Base-by-base conservation (phyloP, 2,888 invertebrate genomes). In the Xylophagus ater region DNA sequence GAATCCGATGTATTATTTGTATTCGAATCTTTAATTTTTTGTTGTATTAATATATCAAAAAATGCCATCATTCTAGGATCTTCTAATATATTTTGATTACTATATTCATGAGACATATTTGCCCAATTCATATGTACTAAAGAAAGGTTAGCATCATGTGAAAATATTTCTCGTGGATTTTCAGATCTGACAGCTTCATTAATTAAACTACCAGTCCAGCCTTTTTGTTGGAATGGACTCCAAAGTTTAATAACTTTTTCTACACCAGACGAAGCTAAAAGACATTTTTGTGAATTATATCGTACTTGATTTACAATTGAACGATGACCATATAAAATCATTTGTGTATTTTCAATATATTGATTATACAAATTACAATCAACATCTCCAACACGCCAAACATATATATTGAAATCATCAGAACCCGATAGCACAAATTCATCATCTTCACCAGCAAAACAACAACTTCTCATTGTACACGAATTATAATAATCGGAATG, bases 271-370 rank as follows among this genome's bases (percentile, higher is more conserved):
- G 94, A 92, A 2, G 90, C 88, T 34, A 96, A 74, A 25, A 92
- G 65, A 54, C 87, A 83, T 59, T 84, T 85, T 29, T 82, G 73
- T 32, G 76, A 75, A 60, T 92, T 90, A 62, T 85, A 96, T 14
- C 93, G 76, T 32, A 94, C 90, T 71, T 96, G 94, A 64, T 96
- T 96, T 3, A 94, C 94, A 44, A 96, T 94, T 0, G 94, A 94
- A 35, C 94, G 73, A 62, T 96, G 96, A 0, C 94, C 94, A 45
- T 77, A 77, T 4, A 96, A 65, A 19, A 92, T 78, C 61, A 90
- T 72, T 54, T 89, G 88, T 1, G 88, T 82, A 8, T 71, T 67
- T 46, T 80, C 72, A 20, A 80, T 76, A 70, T 78, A 77, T 40
- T 65, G 64, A 46, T 63, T 55, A 31, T 52, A 58, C 23, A 54